These are phyloP conservation scores for Ctenopoma kingsleyae DNA, from an alignment of 2,797 vertebrate species.

Conservation along the genomic window DNA sequence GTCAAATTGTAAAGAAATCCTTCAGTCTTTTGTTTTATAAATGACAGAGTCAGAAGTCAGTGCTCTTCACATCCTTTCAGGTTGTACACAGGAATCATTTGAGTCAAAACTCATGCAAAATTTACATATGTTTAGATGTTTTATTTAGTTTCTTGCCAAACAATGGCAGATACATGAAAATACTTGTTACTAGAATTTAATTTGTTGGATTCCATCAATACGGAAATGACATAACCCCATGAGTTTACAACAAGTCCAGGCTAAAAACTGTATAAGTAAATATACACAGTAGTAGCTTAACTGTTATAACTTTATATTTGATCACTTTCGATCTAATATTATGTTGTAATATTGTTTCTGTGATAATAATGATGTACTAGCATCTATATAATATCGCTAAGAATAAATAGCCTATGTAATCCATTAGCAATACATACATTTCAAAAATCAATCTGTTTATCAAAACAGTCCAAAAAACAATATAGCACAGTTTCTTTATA, in stretches of 20 bases:
- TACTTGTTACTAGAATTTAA: slow-evolving; percentile 13
- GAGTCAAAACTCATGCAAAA: background rate
- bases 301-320: background rate
- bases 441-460: slow-evolving; percentile 35
- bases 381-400: slow-evolving; percentile 21
- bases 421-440: slow-evolving; percentile 27
- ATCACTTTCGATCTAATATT: background rate
- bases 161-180: slow-evolving; percentile 28
- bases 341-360: background rate
- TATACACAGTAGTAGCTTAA: background rate
- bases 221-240: slow-evolving; percentile 5
- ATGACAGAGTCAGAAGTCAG: background rate
- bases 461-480: slow-evolving; percentile 43
- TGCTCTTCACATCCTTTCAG: background rate
- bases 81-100: background rate
- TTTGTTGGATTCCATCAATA: slow-evolving; percentile 9
- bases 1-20: background rate
- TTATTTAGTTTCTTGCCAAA: slow-evolving; percentile 50
- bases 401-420: slow-evolving; percentile 29
- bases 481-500: slow-evolving; percentile 2
- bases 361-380: slow-evolving; percentile 6
- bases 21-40: background rate
- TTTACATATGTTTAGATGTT: slow-evolving; percentile 18
- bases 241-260: slow-evolving; percentile 16
- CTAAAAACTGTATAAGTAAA: slow-evolving; percentile 3